A percentile compares a stretch with the other conserved stretches of the same genome.
phyloP scores from a whole-genome alignment of 1,140 invertebrate genomes.

The Idris sp. region DNA sequence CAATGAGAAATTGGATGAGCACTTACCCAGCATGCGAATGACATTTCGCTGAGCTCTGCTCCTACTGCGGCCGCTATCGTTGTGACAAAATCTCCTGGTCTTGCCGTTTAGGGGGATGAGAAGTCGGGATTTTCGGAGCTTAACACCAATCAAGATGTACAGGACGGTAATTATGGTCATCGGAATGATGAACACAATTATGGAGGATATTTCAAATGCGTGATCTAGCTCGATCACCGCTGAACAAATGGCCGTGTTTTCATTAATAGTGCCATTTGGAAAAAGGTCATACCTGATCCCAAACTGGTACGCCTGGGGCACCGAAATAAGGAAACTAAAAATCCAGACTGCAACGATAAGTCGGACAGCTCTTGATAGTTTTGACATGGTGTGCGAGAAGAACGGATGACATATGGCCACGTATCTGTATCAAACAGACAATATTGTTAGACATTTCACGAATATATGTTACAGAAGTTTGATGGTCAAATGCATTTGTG shows the following conservation, averaged over 20 bases:
- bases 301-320: constrained; percentile 89
- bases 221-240: constrained; percentile 82
- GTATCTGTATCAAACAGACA: constrained; percentile 81
- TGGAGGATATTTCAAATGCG: constrained; percentile 89
- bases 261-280: constrained; percentile 75
- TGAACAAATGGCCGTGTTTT: constrained; percentile 78
- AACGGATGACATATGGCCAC: constrained; percentile 96
- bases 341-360: constrained; percentile 86
- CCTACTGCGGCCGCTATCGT: constrained; percentile 66
- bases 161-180: constrained; percentile 91
- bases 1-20: neutral
- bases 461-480: neutral
- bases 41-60: constrained; percentile 80
- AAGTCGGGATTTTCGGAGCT: constrained; percentile 82
- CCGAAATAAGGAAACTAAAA: constrained; percentile 84
- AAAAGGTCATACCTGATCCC: constrained; percentile 80
- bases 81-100: constrained; percentile 64
- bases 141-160: constrained; percentile 89
- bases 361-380: constrained; percentile 84
- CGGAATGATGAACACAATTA: constrained; percentile 90
- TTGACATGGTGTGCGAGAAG: constrained; percentile 90
- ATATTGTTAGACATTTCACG: neutral
- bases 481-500: constrained; percentile 1
- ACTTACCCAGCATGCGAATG: constrained; percentile 84
- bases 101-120: constrained; percentile 76